These are phyloP conservation scores for Dendrolimus kikuchii DNA, from an alignment of 1,140 invertebrate species.

Conservation along the genomic window DNA sequence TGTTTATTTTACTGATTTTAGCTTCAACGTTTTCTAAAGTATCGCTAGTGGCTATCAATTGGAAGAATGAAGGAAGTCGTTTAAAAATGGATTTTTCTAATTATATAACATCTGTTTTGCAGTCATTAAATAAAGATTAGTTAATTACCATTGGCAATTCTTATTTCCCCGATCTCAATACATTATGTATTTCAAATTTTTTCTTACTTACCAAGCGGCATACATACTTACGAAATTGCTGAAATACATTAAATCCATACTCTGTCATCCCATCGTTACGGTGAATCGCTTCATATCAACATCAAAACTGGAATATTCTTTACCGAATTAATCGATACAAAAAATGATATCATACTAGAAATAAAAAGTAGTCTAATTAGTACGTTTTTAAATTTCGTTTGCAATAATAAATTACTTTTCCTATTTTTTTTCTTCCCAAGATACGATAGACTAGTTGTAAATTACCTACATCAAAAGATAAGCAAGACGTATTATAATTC, in stretches of 20 bases:
- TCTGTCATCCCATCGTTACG: background rate
- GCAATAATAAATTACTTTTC: too few relatives aligned
- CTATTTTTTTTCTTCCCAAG: too few relatives aligned
- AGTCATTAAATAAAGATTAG: slow-evolving; percentile 43
- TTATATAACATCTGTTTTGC: slow-evolving; percentile 75
- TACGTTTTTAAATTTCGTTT: too few relatives aligned
- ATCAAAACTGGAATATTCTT: too few relatives aligned
- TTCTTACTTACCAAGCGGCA: background rate
- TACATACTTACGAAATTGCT: background rate
- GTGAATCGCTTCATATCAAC: too few relatives aligned
- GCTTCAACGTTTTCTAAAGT: slow-evolving; percentile 78
- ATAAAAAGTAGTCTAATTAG: too few relatives aligned
- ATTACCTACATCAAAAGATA: too few relatives aligned
- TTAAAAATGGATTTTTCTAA: slow-evolving; percentile 78
- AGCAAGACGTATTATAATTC: too few relatives aligned
- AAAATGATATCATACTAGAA: too few relatives aligned
- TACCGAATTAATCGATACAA: too few relatives aligned
- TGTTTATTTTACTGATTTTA: slow-evolving; percentile 57
- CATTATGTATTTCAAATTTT: too few relatives aligned
- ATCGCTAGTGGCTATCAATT: slow-evolving; percentile 76
- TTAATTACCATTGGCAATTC: slow-evolving; percentile 4
- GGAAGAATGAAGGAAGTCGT: slow-evolving; percentile 77
- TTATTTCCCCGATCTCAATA: slow-evolving; percentile 4
- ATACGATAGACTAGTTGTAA: too few relatives aligned
- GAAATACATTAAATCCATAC: background rate